A percentile compares a stretch with the other conserved stretches of the same genome.
Conservation (phyloP, 2,113 vertebrate genomes). For the Petromus typicus region DNA sequence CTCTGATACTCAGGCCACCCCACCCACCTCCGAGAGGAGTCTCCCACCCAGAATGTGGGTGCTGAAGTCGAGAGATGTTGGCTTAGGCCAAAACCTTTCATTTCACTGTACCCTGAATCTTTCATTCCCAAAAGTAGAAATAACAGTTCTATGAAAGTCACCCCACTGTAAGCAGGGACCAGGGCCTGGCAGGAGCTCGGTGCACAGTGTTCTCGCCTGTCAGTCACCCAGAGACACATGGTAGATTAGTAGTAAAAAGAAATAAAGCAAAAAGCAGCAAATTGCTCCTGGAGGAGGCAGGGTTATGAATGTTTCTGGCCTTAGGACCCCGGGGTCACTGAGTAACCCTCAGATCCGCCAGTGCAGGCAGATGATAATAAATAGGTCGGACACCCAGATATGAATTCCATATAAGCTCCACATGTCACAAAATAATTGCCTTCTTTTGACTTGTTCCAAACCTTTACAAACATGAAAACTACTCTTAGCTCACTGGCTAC, state of each 20-base stretch:
- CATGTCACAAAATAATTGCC: background rate
- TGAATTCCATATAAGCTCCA: background rate
- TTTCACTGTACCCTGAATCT: background rate
- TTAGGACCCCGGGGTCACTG: background rate
- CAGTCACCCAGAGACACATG: background rate
- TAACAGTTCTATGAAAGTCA: background rate
- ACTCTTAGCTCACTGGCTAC: background rate
- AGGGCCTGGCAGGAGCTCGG: background rate
- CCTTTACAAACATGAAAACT: background rate
- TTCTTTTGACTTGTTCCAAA: constrained; percentile 1
- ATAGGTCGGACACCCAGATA: background rate
- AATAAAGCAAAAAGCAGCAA: background rate
- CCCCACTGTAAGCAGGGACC: background rate
- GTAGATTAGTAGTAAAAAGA: background rate
- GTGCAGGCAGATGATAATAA: background rate
- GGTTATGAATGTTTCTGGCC: background rate
- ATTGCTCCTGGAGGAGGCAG: background rate
- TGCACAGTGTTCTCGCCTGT: background rate
- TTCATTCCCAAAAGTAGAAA: background rate
- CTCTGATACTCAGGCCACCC: background rate
- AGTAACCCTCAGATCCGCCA: background rate
- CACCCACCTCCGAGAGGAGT: background rate
- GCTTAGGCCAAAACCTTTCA: background rate
- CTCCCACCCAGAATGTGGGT: background rate
- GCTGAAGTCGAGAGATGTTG: background rate